These are phyloP conservation scores for Hoplodrina ambigua DNA, from an alignment of 2,888 invertebrate species.

Conservation along the genomic window DNA sequence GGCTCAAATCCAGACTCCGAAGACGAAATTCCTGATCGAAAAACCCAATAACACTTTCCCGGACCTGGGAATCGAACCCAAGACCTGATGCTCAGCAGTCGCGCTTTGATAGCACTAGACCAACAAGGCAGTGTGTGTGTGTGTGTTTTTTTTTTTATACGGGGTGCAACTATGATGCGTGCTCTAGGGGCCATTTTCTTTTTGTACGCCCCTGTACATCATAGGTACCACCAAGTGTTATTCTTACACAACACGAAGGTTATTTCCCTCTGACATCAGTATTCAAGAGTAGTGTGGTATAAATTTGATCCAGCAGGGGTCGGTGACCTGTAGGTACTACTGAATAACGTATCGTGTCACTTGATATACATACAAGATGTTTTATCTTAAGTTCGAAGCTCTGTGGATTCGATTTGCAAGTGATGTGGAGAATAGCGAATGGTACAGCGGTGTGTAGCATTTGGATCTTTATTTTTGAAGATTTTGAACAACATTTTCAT, in stretches of 20 bases:
- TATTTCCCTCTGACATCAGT: constrained; percentile 59
- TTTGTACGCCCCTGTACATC: too few relatives aligned
- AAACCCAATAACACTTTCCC: too few relatives aligned
- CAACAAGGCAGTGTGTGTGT: too few relatives aligned
- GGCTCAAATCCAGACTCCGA: too few relatives aligned
- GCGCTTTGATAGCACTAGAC: too few relatives aligned
- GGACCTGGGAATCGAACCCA: too few relatives aligned
- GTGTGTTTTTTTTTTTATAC: too few relatives aligned
- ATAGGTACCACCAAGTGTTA: neutral
- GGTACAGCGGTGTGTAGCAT: neutral
- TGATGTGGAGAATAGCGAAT: constrained; percentile 1
- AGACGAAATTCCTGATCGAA: too few relatives aligned
- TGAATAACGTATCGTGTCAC: constrained; percentile 50
- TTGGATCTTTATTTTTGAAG: neutral
- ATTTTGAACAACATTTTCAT: too few relatives aligned
- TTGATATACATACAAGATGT: constrained; percentile 24
- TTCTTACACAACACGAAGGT: constrained; percentile 50
- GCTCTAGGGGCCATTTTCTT: too few relatives aligned
- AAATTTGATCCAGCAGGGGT: constrained; percentile 57
- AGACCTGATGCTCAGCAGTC: too few relatives aligned
- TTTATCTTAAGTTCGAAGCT: constrained; percentile 33
- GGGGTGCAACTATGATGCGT: too few relatives aligned
- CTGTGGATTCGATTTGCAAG: constrained; percentile 35
- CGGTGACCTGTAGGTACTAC: constrained; percentile 39
- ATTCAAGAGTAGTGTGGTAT: constrained; percentile 52